These are phyloP conservation scores for Coenonympha glycerion DNA, from an alignment of 2,888 invertebrate genomes.

Conservation along the genomic window DNA sequence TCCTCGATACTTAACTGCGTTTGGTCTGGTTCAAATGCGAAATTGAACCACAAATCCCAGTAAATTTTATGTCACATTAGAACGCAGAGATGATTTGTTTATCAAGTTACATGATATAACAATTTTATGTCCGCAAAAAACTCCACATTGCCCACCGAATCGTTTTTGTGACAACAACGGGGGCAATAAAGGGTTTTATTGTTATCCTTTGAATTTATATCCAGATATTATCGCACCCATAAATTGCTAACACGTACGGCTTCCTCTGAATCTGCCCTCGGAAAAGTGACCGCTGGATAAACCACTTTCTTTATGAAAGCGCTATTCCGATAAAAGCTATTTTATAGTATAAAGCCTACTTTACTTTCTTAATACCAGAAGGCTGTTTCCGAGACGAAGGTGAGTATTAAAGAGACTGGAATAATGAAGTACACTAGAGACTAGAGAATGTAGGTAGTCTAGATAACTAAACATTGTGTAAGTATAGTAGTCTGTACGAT, in stretches of 20 bases:
- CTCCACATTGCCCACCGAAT: conserved; percentile 57
- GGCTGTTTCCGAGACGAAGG: too few species aligned
- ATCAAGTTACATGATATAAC: conserved; percentile 60
- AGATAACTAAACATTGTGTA: too few species aligned
- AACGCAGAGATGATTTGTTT: conserved; percentile 57
- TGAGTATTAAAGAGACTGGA: too few species aligned
- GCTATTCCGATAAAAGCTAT: conserved; percentile 15
- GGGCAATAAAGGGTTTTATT: conserved; percentile 72
- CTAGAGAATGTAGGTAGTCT: too few species aligned
- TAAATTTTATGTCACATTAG: conserved; percentile 35
- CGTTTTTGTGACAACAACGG: conserved; percentile 72
- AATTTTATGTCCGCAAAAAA: conserved; percentile 65
- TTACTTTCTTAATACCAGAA: too few species aligned
- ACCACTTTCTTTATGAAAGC: conserved; percentile 24
- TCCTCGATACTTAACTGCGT: too few species aligned
- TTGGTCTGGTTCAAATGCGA: too few species aligned
- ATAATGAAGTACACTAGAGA: too few species aligned
- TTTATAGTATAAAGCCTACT: too few species aligned
- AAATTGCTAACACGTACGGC: conserved; percentile 66
- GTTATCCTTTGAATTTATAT: conserved; percentile 75
- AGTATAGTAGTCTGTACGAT: too few species aligned
- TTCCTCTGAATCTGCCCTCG: conserved; percentile 55
- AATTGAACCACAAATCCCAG: too few species aligned
- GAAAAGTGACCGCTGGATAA: conserved; percentile 58
- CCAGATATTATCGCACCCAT: conserved; percentile 71